Evolutionary conservation across 2,888 invertebrate genomes (phyloP).

Genomic region (Nomada fucata): DNA sequence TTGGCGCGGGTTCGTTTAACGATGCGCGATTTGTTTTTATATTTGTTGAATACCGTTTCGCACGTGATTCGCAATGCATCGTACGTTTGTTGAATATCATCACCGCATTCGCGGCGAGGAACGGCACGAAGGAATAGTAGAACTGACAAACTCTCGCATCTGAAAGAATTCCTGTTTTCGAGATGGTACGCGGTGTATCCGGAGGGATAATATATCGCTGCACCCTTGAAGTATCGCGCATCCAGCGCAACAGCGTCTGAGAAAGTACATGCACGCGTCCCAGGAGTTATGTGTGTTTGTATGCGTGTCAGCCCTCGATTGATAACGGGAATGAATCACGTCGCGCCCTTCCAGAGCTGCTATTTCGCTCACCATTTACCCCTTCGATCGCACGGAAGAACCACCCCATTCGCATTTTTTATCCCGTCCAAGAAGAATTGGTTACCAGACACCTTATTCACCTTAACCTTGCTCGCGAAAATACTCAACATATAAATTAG

Average conservation of each 20-base stretch:
- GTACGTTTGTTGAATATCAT: too few relatives aligned
- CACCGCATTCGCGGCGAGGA: too few relatives aligned
- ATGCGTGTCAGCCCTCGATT: conserved; percentile 31
- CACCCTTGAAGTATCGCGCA: conserved; percentile 10
- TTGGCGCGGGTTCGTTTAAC: too few relatives aligned
- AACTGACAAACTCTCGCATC: not conserved
- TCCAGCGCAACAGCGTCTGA: not conserved
- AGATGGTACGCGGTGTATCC: not conserved
- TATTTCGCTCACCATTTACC: not conserved
- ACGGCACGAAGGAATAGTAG: too few relatives aligned
- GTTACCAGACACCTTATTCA: not conserved
- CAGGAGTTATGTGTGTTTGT: conserved; percentile 20
- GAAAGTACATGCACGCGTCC: not conserved
- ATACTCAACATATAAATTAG: too few relatives aligned
- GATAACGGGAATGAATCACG: conserved; percentile 53
- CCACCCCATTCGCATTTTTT: conserved; percentile 20
- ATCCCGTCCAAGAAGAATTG: not conserved
- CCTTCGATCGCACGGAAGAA: conserved; percentile 17
- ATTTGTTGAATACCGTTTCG: too few relatives aligned
- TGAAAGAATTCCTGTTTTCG: not conserved
- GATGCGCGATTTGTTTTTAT: too few relatives aligned
- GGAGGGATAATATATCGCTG: not conserved
- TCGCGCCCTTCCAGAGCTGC: not conserved
- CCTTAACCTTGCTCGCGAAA: conserved; percentile 3
- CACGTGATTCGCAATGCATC: too few relatives aligned